Base-by-base conservation (phyloP, 2,113 vertebrate genomes). In the Calyptommatus sinebrachiatus region DNA sequence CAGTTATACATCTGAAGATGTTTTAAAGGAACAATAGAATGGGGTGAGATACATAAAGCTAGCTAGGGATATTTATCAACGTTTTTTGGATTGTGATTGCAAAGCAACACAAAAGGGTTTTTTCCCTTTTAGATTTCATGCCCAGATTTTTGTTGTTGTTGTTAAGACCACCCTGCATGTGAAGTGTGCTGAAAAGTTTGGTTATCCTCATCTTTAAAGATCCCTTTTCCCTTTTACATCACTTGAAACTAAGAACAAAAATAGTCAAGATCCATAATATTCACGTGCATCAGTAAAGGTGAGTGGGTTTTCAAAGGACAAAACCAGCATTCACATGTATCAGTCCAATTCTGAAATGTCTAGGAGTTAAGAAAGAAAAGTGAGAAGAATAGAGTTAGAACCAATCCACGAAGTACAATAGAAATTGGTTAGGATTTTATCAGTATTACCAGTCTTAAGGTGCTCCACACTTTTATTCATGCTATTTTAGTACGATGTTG, bases 1-100 rank as follows among this genome's bases (percentile, higher is more conserved):
- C 2, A 16, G 1, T 78, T 86, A 62, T 20, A 61, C 41, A 77
- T 66, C 77, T 69, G 72, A 77, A 28, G n/a, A n/a, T 81, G 80
- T 77, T 84, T 69, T 45, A 84, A 82, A 76, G 76, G 85, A 88
- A n/a, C 2, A 77, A 50, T 9, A 84, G 2, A 8, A 26, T 85
- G 79, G 74, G 63, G 10, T 45, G 8, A 24, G 1, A 69, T 75
- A 48, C 1, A 21, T 9, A 20, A 1, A 0, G 0, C 24, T 41
- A 0, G 0, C 24, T 41, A 41, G 7, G 24, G 26, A 57, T 28
- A 18, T 11, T 45, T 73, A 57, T 31, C 53, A 74, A 60, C 73
- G 67, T 20, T 10, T 53, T 9, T 50, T 50, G 50, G 50, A 4
- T 57, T 14, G 18, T 80, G 16, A 29, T 71, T 48, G 35, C 14